Evolutionary conservation across 2,797 vertebrate genomes (phyloP).

Genomic region (Parauchenoglanis punctatus): DNA sequence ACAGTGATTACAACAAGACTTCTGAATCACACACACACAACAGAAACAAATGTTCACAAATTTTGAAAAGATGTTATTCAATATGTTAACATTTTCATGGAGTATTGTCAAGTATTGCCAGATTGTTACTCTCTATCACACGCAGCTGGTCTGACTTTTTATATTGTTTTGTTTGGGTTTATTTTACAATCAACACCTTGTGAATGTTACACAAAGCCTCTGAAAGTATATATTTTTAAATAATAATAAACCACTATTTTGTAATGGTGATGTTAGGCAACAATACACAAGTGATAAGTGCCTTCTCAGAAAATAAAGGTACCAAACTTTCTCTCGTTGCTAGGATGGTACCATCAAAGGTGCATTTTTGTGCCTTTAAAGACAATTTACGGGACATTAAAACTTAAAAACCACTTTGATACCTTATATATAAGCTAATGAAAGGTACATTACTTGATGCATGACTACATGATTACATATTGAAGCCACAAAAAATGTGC

Average conservation of each 20-base stretch:
- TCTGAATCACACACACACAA: not conserved
- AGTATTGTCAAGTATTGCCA: too few relatives aligned
- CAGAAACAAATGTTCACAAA: not conserved
- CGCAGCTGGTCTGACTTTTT: not conserved
- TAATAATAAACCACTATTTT: too few relatives aligned
- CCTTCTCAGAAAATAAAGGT: not conserved
- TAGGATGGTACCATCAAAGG: not conserved
- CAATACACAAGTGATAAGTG: not conserved
- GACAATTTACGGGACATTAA: not conserved
- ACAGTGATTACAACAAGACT: not conserved
- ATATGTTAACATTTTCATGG: not conserved
- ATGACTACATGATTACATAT: too few relatives aligned
- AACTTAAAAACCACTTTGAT: not conserved
- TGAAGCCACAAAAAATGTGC: not conserved
- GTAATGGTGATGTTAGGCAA: not conserved
- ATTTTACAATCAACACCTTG: not conserved
- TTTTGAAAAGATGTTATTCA: not conserved
- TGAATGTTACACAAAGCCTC: not conserved
- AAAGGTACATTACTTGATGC: not conserved
- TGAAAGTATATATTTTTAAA: not conserved
- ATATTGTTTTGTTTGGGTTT: not conserved
- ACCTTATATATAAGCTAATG: not conserved
- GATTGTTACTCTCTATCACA: not conserved
- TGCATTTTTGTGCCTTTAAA: not conserved
- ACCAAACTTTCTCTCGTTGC: not conserved